These are phyloP conservation scores for Petrolisthes cinctipes DNA, from an alignment of 2,888 invertebrate species.

Conservation along the genomic window DNA sequence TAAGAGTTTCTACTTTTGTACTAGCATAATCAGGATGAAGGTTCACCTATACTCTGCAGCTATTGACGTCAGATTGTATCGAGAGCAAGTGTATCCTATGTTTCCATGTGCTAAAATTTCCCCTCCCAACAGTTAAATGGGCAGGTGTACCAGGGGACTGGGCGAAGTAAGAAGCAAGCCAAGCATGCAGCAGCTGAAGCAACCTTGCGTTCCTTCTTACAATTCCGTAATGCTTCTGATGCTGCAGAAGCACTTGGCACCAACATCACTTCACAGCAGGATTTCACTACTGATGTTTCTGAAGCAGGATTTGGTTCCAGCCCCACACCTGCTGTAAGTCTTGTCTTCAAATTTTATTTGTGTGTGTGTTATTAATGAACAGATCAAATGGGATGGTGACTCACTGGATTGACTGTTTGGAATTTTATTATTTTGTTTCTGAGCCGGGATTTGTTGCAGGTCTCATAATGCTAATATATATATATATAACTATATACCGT, in stretches of 20 bases:
- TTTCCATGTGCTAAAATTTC: neutral
- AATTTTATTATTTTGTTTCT: no score
- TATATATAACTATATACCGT: no score
- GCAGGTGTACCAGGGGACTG: slow-evolving; percentile 69
- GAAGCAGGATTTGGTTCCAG: slow-evolving; percentile 47
- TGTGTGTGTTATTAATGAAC: no score
- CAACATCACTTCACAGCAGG: slow-evolving; percentile 30
- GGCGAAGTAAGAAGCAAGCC: slow-evolving; percentile 71
- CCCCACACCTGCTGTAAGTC: slow-evolving; percentile 46
- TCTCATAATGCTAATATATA: no score
- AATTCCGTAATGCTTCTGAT: slow-evolving; percentile 74
- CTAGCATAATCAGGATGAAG: neutral
- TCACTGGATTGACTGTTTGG: no score
- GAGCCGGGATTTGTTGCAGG: no score
- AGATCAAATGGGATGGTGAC: no score
- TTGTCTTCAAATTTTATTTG: neutral
- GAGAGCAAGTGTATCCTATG: neutral
- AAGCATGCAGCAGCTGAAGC: slow-evolving; percentile 69
- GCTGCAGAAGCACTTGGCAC: slow-evolving; percentile 70
- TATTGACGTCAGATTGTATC: no score
- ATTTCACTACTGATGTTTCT: slow-evolving; percentile 60
- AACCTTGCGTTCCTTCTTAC: slow-evolving; percentile 70
- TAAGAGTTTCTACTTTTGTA: no score
- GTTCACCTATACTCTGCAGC: no score
- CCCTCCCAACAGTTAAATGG: slow-evolving; percentile 67